phyloP scores from a whole-genome alignment of 2,113 vertebrate genomes.

The Edolisoma coerulescens region DNA sequence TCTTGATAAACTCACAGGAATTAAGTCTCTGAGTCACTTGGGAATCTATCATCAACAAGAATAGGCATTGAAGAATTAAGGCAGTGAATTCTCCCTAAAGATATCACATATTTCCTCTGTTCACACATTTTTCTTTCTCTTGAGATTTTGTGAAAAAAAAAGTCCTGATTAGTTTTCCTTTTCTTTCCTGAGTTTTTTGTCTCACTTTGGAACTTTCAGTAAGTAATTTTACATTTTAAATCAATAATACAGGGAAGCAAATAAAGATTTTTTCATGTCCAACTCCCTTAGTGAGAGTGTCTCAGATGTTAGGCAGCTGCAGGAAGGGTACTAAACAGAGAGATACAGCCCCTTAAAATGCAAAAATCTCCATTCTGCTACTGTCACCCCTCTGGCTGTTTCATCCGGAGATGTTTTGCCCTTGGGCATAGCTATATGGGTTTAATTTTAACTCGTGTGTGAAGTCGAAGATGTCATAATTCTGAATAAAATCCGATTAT shows the following conservation, averaged over 20 bases:
- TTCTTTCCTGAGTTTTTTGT: neutral
- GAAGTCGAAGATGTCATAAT: neutral
- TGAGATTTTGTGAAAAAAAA: neutral
- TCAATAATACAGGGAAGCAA: neutral
- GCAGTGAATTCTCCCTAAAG: neutral
- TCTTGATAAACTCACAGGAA: neutral
- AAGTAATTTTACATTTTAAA: neutral
- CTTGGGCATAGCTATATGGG: neutral
- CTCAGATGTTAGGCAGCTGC: neutral
- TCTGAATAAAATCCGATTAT: neutral
- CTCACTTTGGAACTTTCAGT: neutral
- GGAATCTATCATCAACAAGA: neutral
- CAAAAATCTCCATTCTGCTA: neutral
- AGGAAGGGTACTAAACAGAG: neutral
- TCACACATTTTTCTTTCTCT: neutral
- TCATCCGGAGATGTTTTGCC: neutral
- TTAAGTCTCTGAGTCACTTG: neutral
- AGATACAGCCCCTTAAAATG: neutral
- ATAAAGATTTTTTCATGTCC: neutral
- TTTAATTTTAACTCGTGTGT: neutral
- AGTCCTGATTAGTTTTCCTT: accelerated
- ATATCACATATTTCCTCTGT: neutral
- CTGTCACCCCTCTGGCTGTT: neutral
- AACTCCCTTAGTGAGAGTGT: neutral
- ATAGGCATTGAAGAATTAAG: no score